Conservation (phyloP, 2,113 vertebrate species). For the Oreotrochilus melanogaster region DNA sequence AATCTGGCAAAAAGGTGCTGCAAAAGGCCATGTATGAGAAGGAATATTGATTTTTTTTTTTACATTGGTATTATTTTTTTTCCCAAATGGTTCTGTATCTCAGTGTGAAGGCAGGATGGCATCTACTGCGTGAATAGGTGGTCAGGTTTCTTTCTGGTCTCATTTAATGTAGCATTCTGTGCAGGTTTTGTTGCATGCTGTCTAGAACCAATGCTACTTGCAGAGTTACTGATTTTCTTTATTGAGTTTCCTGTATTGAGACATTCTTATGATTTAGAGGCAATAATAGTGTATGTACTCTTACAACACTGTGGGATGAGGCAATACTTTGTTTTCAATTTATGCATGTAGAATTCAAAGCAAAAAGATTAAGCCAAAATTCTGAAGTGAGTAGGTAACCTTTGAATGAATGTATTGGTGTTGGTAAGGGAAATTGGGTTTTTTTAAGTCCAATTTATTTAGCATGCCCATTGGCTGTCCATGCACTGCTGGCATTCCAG, state of each 20-base stretch:
- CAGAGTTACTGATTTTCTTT: neutral
- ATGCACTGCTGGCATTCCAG: neutral
- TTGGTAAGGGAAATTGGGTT: neutral
- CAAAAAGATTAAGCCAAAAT: neutral
- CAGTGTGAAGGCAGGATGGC: neutral
- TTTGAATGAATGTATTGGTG: neutral
- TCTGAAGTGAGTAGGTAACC: neutral
- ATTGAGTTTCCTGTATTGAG: neutral
- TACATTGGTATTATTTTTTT: too few species aligned
- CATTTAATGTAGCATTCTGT: neutral
- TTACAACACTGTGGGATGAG: neutral
- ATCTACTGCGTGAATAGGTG: neutral
- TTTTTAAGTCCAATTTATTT: neutral
- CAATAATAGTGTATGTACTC: neutral
- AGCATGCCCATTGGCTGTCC: neutral
- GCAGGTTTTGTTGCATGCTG: neutral
- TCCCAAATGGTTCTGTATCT: neutral
- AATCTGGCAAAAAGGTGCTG: neutral
- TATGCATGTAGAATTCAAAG: neutral
- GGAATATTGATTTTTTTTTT: neutral
- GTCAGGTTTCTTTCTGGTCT: neutral
- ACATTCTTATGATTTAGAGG: neutral
- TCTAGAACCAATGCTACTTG: neutral
- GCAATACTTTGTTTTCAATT: neutral
- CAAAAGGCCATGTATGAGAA: fast-evolving